phyloP scores from a whole-genome alignment of 2,888 invertebrate genomes.

The Kuschelorhynchus macadamiae region DNA sequence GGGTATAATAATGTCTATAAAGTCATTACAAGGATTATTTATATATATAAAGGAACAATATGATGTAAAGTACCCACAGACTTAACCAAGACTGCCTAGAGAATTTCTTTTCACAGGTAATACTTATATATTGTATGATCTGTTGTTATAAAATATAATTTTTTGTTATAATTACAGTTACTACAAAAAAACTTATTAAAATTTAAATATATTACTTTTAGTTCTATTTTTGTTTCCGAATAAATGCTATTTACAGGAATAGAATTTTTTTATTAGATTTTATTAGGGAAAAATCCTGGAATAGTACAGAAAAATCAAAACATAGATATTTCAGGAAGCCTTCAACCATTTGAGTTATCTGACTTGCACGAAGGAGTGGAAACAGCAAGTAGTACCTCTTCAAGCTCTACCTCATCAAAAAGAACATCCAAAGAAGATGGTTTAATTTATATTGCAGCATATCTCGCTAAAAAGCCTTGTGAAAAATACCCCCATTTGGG shows the following conservation, averaged over 20 bases:
- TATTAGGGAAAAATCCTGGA: slow-evolving; percentile 41
- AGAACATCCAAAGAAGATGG: slow-evolving; percentile 20
- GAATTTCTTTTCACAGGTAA: slow-evolving; percentile 23
- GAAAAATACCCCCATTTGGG: slow-evolving; percentile 9
- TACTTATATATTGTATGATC: no score
- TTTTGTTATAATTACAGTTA: no score
- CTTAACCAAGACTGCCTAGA: slow-evolving; percentile 18
- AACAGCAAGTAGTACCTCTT: slow-evolving; percentile 22
- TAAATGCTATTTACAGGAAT: slow-evolving; percentile 31
- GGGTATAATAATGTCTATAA: not conserved
- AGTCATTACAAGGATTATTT: slow-evolving; percentile 12
- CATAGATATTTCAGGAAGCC: slow-evolving; percentile 17
- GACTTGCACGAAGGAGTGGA: slow-evolving; percentile 7
- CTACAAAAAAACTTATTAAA: no score
- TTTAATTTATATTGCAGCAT: slow-evolving; percentile 28
- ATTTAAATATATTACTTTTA: no score
- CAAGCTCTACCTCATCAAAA: not conserved
- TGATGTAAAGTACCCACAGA: slow-evolving; percentile 16
- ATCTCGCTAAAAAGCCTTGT: slow-evolving; percentile 11
- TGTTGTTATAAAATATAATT: no score
- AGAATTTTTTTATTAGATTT: slow-evolving; percentile 40
- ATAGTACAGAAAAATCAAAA: slow-evolving; percentile 14
- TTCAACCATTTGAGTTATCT: not conserved
- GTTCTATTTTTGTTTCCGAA: no score
- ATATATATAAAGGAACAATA: not conserved